These are phyloP conservation scores for Cydia amplana DNA, from an alignment of 1,140 invertebrate genomes.

Conservation along the genomic window DNA sequence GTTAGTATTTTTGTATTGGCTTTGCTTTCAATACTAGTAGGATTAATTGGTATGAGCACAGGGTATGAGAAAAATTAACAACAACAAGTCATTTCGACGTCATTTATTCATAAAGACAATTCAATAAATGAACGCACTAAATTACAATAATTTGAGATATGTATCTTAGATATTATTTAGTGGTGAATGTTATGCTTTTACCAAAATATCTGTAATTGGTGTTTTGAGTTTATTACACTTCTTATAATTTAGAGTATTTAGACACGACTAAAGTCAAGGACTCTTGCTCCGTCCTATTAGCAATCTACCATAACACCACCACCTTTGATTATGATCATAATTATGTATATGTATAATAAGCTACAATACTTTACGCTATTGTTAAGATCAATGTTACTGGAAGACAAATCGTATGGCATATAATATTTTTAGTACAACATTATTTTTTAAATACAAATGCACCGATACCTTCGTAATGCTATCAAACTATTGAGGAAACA, in stretches of 20 bases:
- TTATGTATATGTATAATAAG: slow-evolving; percentile 66
- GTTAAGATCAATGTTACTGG: slow-evolving; percentile 77
- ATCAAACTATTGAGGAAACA: slow-evolving; percentile 67
- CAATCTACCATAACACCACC: slow-evolving; percentile 50
- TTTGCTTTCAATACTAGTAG: not conserved
- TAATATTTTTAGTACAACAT: slow-evolving; percentile 74
- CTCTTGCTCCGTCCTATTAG: too few relatives aligned
- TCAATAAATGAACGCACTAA: slow-evolving; percentile 77
- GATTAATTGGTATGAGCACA: not conserved
- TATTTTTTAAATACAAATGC: slow-evolving; percentile 68
- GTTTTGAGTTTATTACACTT: slow-evolving; percentile 35
- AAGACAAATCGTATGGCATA: slow-evolving; percentile 79
- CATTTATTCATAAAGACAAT: slow-evolving; percentile 79
- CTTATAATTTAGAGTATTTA: slow-evolving; percentile 26
- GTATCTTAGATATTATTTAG: slow-evolving; percentile 71
- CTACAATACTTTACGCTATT: slow-evolving; percentile 76
- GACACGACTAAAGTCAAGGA: too few relatives aligned
- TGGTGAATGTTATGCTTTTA: slow-evolving; percentile 59
- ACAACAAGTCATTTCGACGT: slow-evolving; percentile 51
- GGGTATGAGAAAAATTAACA: not conserved
- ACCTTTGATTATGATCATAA: slow-evolving; percentile 40
- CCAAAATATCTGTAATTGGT: slow-evolving; percentile 41
- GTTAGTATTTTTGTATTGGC: not conserved
- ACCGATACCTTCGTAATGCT: slow-evolving; percentile 70
- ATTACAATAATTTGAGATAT: slow-evolving; percentile 78